A percentile compares a stretch with the other conserved stretches of the same genome.
These are phyloP conservation scores for Trichogramma dendrolimi DNA, from an alignment of 2,888 invertebrate genomes.

Conservation along the genomic window DNA sequence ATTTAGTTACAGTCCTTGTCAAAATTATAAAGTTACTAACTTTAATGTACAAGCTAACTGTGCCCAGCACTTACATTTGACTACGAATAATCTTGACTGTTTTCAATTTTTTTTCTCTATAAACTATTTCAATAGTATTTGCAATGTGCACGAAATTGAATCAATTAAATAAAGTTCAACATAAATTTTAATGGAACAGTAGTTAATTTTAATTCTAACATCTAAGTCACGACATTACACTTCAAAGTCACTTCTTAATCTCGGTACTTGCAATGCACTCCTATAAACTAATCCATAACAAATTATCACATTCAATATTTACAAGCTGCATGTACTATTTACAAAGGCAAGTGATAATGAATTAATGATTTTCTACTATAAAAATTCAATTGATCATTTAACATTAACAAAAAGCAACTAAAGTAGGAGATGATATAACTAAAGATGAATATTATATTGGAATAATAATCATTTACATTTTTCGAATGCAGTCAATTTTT, in stretches of 20 bases:
- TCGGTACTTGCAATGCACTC: constrained; percentile 10
- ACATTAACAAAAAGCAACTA: constrained; percentile 19
- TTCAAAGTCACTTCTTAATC: constrained; percentile 8
- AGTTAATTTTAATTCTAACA: not conserved
- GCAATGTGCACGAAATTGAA: too few relatives aligned
- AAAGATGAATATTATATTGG: too few relatives aligned
- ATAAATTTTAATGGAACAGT: not conserved
- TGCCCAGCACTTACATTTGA: constrained; percentile 24
- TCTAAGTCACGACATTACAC: constrained; percentile 10
- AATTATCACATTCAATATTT: constrained; percentile 34
- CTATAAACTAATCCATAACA: constrained; percentile 8
- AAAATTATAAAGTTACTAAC: not conserved
- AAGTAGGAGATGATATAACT: constrained; percentile 21
- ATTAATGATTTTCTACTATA: constrained; percentile 24
- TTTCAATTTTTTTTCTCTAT: constrained; percentile 15
- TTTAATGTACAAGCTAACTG: constrained; percentile 9
- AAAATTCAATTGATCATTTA: constrained; percentile 7
- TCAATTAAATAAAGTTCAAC: not conserved
- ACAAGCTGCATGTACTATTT: constrained; percentile 38
- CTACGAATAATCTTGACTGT: not conserved
- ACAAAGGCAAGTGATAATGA: constrained; percentile 36
- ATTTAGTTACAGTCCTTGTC: not conserved
- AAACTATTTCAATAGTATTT: constrained; percentile 10
- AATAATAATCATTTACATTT: too few relatives aligned
- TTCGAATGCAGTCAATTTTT: too few relatives aligned